These are phyloP conservation scores for Antrozous pallidus DNA, from an alignment of 2,797 vertebrate genomes.

Conservation along the genomic window DNA sequence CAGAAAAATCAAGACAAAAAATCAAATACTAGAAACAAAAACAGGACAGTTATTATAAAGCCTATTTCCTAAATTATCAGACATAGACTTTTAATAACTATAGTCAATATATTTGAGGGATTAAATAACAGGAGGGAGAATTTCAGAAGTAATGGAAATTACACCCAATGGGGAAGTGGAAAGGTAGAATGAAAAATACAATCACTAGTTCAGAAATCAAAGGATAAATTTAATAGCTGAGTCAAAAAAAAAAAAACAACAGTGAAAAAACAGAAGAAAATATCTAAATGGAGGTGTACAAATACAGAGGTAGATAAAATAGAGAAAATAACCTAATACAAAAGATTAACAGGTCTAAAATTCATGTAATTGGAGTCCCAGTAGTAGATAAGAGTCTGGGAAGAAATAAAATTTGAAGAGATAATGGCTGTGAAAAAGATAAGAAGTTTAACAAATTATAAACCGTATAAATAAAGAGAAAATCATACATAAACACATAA, in stretches of 20 bases:
- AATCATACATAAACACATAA: background rate
- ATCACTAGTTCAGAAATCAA: background rate
- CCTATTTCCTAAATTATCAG: background rate
- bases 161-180: background rate
- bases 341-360: background rate
- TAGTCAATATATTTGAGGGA: background rate
- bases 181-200: background rate
- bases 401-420: background rate
- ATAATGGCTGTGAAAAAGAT: background rate
- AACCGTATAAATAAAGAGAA: background rate
- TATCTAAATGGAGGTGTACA: background rate
- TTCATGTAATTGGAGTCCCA: background rate
- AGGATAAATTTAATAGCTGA: background rate
- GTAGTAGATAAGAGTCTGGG: background rate
- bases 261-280: background rate
- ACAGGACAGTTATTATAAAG: background rate
- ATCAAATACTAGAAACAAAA: background rate
- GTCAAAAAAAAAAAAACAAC: background rate
- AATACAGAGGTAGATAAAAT: background rate
- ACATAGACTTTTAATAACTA: background rate
- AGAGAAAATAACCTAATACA: background rate
- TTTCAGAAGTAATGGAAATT: background rate
- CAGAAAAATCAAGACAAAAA: background rate
- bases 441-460: background rate
- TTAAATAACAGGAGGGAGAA: background rate